Base-by-base conservation (phyloP, 2,113 vertebrate species). In the Anguilla japonica region DNA sequence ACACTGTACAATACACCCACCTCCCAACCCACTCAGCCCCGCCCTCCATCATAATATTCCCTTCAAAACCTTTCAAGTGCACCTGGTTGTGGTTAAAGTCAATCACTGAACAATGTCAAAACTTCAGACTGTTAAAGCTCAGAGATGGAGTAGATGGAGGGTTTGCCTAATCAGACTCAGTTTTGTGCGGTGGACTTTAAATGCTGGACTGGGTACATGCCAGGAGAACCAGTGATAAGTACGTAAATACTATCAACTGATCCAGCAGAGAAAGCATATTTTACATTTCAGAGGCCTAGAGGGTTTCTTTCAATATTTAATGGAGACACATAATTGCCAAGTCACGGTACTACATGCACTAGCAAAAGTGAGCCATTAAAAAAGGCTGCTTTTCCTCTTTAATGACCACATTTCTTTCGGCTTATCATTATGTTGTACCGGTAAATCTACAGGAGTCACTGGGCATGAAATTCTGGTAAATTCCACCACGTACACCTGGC, bases 11-110 rank as follows among this genome's bases (percentile, higher is more conserved):
- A 89, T 67, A 80, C 83, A 26, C 53, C 81, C 53, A 85, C 50
- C 29, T 15, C 60, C 29, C 89, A 81, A 83, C 75, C 90, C 89
- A 83, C 87, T 85, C n/a, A 29, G 87, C 34, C 83, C 87, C 86
- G 90, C 86, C 86, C 82, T 20, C 71, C 91, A 92, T 81, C 83
- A 87, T 92, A 92, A 91, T 94, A 95, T 89, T 90, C 91, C 90
- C 79, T 83, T 92, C 90, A 93, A 92, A 92, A 94, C 84, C 84
- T 91, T 91, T 93, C 89, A 91, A 89, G 89, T 82, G 89, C 95
- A 95, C 94, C 94, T 96, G 95, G 93, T 94, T 92, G 91, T 94
- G 93, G 91, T 96, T 96, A 95, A 90, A 87, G 90, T 92, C 91
- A 92, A 93, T 93, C 93, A 89, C 88, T 89, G 89, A 87, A 88